Base-by-base conservation (phyloP, 1,140 invertebrate genomes). In the Aleiodes sp. region DNA sequence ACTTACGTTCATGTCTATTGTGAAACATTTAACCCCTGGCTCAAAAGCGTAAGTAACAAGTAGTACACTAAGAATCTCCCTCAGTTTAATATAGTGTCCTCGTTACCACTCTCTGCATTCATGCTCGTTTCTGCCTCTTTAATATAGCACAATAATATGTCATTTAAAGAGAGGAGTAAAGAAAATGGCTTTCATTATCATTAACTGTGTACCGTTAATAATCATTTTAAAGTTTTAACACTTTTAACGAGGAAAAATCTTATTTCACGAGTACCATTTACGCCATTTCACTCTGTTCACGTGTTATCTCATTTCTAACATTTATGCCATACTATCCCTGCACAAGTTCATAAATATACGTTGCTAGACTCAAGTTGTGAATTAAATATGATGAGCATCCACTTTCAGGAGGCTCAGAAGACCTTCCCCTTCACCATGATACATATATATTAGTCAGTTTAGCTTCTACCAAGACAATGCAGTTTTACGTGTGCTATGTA, bases 311-410 rank as follows among this genome's bases (percentile, higher is more conserved):
- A 4, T 10, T 4, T 16, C 21, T 1, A 19, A 52, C n/a, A 52
- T 52, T 16, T 16, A 4, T 52, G 9, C 8, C 21, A 8, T 6
- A 9, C 21, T 10, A 24, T 41, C 14, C 57, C 29, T 29, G n/a
- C 35, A 33, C 26, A 52, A 52, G 8, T 14, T 35, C 33, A 57
- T 66, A 57, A 66, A 66, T 66, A 66, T 19, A 41, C 41, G 63
- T 35, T 21, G n/a, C 26, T 21, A 31, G 61, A 57, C 29, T 70
- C 31, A 70, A 70, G 56, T 66, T 56, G 52, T 72, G 56, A 72
- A 72, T 72, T 65, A 72, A 63, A 72, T 72, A 72, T 72, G 62
- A 69, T 35, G 57, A 62, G 35, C 56, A 59, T 62, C 61, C 63
- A 65, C 56, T 61, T 65, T 33, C 57, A 61, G 31, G 26, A 35